phyloP scores from a whole-genome alignment of 2,888 invertebrate genomes.

The Drosophila helvetica region DNA sequence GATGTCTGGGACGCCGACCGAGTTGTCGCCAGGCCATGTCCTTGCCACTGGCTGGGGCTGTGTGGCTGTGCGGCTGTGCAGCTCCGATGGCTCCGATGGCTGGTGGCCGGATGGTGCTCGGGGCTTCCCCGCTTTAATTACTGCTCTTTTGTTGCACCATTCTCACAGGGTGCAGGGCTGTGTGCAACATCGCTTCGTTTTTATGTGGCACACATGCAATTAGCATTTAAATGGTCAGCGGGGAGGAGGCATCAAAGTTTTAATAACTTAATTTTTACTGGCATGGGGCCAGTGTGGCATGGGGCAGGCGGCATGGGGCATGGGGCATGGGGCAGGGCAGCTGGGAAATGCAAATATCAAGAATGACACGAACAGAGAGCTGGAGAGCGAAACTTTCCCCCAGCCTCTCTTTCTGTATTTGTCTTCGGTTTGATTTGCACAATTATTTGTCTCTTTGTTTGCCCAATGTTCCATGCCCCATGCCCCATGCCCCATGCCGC shows the following conservation, averaged over 20 bases:
- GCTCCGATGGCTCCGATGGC: not conserved
- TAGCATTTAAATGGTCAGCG: constrained; percentile 60
- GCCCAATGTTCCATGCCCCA: constrained; percentile 1
- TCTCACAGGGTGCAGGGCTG: constrained; percentile 4
- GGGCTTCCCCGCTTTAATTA: constrained; percentile 41
- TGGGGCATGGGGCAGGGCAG: not conserved
- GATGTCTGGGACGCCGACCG: constrained; percentile 44
- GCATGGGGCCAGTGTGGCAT: not conserved
- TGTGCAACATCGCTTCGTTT: not conserved
- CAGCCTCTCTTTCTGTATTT: constrained; percentile 7
- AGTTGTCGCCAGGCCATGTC: constrained; percentile 41
- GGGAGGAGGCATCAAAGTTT: constrained; percentile 49
- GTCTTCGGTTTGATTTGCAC: constrained; percentile 25
- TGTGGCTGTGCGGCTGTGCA: not conserved
- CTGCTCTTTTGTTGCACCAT: constrained; percentile 43
- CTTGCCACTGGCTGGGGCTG: constrained; percentile 21
- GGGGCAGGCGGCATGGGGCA: not conserved
- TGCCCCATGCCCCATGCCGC: not conserved
- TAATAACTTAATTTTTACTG: constrained; percentile 62
- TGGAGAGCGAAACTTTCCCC: constrained; percentile 23
- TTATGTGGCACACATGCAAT: constrained; percentile 43
- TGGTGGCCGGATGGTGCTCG: not conserved
- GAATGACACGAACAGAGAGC: not conserved
- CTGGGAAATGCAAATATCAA: constrained; percentile 27
- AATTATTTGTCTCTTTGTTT: constrained; percentile 53